Conservation (phyloP, 2,113 vertebrate species). For the Onychostoma macrolepis region DNA sequence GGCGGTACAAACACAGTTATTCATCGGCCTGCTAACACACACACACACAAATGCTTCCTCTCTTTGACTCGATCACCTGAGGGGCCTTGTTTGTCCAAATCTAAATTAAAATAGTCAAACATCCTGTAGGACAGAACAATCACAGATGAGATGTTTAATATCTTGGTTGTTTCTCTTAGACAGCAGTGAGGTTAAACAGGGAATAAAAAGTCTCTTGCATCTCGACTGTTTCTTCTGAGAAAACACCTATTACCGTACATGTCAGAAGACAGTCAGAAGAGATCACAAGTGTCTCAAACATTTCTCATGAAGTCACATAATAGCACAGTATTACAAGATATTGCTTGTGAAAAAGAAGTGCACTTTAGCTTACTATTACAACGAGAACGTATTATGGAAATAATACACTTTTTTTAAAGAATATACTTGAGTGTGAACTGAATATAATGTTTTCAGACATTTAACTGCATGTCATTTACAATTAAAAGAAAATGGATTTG, state of each 20-base stretch:
- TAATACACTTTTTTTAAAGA: neutral
- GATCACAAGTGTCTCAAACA: no score
- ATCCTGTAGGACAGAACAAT: constrained; percentile 13
- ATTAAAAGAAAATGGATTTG: neutral
- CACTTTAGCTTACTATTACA: neutral
- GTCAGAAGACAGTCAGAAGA: no score
- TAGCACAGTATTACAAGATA: neutral
- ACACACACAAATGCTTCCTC: neutral
- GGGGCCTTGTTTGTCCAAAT: constrained; percentile 5
- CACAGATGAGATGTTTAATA: neutral
- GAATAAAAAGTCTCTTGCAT: neutral
- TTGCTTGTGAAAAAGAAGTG: neutral
- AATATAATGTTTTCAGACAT: neutral
- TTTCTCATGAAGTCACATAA: neutral
- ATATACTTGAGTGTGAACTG: no score
- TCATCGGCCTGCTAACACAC: constrained; percentile 18
- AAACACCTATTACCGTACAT: neutral
- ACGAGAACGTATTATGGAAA: neutral
- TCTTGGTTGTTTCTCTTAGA: neutral
- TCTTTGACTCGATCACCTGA: neutral
- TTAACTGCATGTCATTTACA: neutral
- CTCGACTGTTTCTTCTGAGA: neutral
- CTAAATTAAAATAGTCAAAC: constrained; percentile 4
- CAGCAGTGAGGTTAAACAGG: neutral
- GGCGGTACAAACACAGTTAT: constrained; percentile 23